Evolutionary conservation across 2,888 invertebrate genomes (phyloP).

Genomic region (Timema podura): DNA sequence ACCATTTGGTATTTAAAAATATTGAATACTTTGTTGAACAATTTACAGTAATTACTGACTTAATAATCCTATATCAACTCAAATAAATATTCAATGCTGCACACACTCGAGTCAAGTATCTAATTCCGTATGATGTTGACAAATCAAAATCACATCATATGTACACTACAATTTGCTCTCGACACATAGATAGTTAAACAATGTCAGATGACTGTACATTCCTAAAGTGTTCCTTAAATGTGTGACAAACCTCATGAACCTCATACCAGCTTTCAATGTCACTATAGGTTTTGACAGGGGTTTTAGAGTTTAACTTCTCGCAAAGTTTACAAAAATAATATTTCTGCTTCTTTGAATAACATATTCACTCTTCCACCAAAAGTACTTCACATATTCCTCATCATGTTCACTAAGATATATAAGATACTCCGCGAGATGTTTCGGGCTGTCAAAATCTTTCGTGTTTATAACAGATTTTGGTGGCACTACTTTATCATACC

Average conservation of each 20-base stretch:
- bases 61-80: too few relatives aligned
- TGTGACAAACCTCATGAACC: background rate
- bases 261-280: slow-evolving; percentile 2
- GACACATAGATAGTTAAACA: too few relatives aligned
- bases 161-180: too few relatives aligned
- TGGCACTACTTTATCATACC: slow-evolving; percentile 30
- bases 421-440: slow-evolving; percentile 30
- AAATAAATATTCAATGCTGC: too few relatives aligned
- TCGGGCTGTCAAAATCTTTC: slow-evolving; percentile 26
- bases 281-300: slow-evolving; percentile 14
- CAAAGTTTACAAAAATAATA: slow-evolving; percentile 27
- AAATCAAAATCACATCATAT: too few relatives aligned
- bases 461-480: slow-evolving; percentile 32
- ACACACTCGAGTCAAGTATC: too few relatives aligned
- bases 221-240: too few relatives aligned
- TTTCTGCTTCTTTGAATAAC: background rate
- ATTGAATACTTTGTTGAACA: too few relatives aligned
- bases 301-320: slow-evolving; percentile 25
- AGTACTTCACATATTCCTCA: slow-evolving; percentile 31
- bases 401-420: slow-evolving; percentile 24
- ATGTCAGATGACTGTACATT: too few relatives aligned
- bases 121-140: too few relatives aligned
- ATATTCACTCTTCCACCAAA: slow-evolving; percentile 32
- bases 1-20: too few relatives aligned
- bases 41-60: too few relatives aligned